Evolutionary conservation across 2,113 vertebrate species (phyloP).

Genomic region (Lamprotornis superbus): DNA sequence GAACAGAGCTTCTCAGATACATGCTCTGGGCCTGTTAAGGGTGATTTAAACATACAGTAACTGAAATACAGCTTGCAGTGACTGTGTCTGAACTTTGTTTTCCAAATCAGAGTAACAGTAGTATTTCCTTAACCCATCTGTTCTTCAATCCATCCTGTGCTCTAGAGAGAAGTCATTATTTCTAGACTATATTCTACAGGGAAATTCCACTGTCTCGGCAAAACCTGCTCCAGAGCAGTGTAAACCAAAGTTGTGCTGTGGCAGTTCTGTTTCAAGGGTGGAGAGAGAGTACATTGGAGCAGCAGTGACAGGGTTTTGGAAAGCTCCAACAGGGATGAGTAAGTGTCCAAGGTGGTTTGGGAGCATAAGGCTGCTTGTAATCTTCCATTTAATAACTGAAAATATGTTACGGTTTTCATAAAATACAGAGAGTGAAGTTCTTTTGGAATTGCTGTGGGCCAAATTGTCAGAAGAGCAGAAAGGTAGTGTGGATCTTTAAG

Average conservation of each 20-base stretch:
- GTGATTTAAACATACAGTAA: neutral
- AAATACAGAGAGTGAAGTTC: neutral
- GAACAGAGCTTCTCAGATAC: neutral
- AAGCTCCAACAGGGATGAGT: neutral
- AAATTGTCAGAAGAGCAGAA: neutral
- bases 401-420: neutral
- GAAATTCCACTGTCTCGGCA: neutral
- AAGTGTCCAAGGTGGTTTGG: neutral
- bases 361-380: neutral
- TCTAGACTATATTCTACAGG: neutral
- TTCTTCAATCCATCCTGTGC: neutral
- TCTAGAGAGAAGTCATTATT: neutral
- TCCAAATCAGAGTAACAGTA: neutral
- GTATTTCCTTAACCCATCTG: neutral
- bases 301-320: neutral
- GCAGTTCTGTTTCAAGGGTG: neutral
- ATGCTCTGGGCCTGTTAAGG: neutral
- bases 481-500: neutral
- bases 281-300: neutral
- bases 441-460: neutral
- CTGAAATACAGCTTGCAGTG: neutral
- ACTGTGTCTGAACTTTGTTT: neutral
- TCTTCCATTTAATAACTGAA: constrained; percentile 6
- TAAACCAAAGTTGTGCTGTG: neutral
- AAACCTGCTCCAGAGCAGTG: neutral